These are phyloP conservation scores for Cerastoderma edule DNA, from an alignment of 2,888 invertebrate genomes.

Conservation along the genomic window DNA sequence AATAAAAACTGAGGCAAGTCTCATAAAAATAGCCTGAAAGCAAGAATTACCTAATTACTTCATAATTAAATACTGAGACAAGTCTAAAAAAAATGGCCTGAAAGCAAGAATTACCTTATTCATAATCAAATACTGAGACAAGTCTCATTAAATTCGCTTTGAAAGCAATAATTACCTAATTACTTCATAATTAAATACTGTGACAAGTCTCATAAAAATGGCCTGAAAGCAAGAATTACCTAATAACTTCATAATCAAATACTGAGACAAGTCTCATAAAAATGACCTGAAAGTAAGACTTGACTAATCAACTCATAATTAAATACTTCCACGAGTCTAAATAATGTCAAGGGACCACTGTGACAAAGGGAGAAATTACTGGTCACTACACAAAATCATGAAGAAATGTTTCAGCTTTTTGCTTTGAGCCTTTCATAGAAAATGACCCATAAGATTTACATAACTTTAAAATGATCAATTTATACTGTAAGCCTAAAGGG, in stretches of 20 bases:
- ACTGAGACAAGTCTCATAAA: background rate
- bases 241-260: background rate
- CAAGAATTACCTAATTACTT: background rate
- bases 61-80: background rate
- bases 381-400: too few relatives aligned
- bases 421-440: too few relatives aligned
- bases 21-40: background rate
- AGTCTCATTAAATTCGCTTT: background rate
- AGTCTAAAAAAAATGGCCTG: background rate
- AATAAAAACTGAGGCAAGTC: background rate
- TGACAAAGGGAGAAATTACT: too few relatives aligned
- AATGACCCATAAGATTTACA: too few relatives aligned
- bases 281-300: background rate
- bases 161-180: background rate
- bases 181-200: background rate
- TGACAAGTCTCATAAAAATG: background rate
- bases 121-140: background rate
- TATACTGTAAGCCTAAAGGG: too few relatives aligned
- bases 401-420: too few relatives aligned
- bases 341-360: too few relatives aligned
- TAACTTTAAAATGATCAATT: too few relatives aligned
- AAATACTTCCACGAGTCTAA: background rate
- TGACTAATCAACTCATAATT: background rate
- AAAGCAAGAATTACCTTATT: background rate
- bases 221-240: background rate